Evolutionary conservation across 2,888 invertebrate species (phyloP).

Genomic region (Nymphalis urticae): DNA sequence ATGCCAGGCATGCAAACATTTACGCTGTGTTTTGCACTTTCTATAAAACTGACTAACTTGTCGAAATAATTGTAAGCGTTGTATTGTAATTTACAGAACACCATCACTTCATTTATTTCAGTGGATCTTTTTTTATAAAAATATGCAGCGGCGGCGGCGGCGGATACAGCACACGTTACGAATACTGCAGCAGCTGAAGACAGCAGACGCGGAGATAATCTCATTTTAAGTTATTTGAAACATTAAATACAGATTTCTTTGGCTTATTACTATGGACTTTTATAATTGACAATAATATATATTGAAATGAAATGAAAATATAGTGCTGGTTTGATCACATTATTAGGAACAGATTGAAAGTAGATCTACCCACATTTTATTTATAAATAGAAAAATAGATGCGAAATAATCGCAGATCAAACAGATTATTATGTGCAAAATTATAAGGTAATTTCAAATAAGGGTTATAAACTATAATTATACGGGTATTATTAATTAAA

Average conservation of each 20-base stretch:
- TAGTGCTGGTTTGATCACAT: slow-evolving; percentile 43
- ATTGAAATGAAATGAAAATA: slow-evolving; percentile 53
- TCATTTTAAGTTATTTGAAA: slow-evolving; percentile 70
- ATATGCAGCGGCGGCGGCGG: slow-evolving; percentile 72
- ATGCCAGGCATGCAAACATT: slow-evolving; percentile 76
- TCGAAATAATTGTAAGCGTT: slow-evolving; percentile 75
- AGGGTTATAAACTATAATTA: no score
- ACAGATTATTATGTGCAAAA: no score
- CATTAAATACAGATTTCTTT: slow-evolving; percentile 56
- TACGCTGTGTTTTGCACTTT: slow-evolving; percentile 63
- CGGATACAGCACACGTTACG: slow-evolving; percentile 69
- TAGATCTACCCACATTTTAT: slow-evolving; percentile 55
- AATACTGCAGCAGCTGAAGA: slow-evolving; percentile 70
- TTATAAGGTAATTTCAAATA: no score
- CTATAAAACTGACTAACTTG: slow-evolving; percentile 69
- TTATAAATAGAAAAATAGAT: no score
- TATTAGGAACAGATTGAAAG: slow-evolving; percentile 35
- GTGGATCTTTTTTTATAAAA: slow-evolving; percentile 65
- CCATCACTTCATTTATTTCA: slow-evolving; percentile 76
- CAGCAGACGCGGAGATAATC: slow-evolving; percentile 62
- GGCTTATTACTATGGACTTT: slow-evolving; percentile 53
- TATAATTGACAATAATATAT: slow-evolving; percentile 63
- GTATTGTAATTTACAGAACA: slow-evolving; percentile 74
- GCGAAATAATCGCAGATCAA: no score
- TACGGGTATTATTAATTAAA: no score